Percentiles rank a stretch among this genome's conserved stretches.
Conservation (phyloP, 2,113 vertebrate species). For the Vulpes ferrilata region DNA sequence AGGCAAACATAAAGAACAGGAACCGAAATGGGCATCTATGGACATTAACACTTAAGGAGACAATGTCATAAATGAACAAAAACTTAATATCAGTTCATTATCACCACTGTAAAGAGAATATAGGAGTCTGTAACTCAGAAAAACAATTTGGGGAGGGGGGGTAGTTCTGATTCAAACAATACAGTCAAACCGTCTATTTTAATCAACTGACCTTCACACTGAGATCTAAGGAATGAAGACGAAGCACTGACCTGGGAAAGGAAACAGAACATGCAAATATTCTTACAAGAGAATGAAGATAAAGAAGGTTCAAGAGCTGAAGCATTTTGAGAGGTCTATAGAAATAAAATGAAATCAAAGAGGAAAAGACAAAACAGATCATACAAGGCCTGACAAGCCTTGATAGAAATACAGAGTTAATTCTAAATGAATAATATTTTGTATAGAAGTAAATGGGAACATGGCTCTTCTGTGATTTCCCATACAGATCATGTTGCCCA, state of each 20-base stretch:
- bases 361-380: background rate
- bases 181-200: background rate
- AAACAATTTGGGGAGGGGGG: background rate
- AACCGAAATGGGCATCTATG: background rate
- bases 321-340: background rate
- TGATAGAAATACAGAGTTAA: background rate
- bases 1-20: background rate
- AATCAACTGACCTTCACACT: background rate
- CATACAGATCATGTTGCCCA: background rate
- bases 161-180: background rate
- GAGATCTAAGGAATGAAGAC: background rate
- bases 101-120: background rate
- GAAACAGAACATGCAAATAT: background rate
- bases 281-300: background rate
- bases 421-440: background rate
- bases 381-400: background rate
- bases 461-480: background rate
- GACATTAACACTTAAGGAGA: background rate
- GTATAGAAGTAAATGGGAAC: background rate
- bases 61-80: background rate
- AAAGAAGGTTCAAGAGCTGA: background rate
- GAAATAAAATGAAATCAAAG: background rate
- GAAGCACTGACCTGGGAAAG: background rate
- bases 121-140: background rate
- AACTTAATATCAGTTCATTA: background rate